phyloP scores from a whole-genome alignment of 2,888 invertebrate genomes.

The Pollenia angustigena region DNA sequence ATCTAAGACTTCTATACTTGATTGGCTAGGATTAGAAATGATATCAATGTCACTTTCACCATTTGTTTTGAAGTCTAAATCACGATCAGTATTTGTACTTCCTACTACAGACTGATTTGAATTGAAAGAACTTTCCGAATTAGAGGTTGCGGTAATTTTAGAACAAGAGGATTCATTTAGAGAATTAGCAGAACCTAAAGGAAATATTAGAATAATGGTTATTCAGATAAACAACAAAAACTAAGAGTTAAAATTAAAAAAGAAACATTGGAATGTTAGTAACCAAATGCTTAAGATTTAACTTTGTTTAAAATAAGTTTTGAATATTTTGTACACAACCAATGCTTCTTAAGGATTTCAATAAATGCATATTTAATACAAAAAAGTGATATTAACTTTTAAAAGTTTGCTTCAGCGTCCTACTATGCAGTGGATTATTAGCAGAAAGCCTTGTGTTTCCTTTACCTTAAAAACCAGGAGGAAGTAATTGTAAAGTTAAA shows the following conservation, averaged over 20 bases:
- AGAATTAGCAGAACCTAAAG: constrained; percentile 84
- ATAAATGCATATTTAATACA: constrained; percentile 42
- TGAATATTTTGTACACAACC: constrained; percentile 55
- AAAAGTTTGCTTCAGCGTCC: constrained; percentile 81
- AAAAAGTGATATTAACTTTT: constrained; percentile 82
- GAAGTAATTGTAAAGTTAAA: constrained; percentile 68
- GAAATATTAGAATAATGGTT: constrained; percentile 21
- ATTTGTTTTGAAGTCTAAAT: constrained; percentile 80
- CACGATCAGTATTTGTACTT: constrained; percentile 82
- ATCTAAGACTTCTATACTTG: constrained; percentile 88
- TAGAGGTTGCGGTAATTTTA: constrained; percentile 79
- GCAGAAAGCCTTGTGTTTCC: constrained; percentile 81
- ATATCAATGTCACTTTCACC: constrained; percentile 89
- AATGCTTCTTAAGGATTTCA: constrained; percentile 67
- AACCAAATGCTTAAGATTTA: constrained; percentile 40
- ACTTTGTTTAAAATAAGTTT: constrained; percentile 2
- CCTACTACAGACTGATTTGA: constrained; percentile 84
- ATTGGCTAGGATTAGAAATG: constrained; percentile 89
- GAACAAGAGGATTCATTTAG: constrained; percentile 84
- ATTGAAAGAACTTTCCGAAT: constrained; percentile 83
- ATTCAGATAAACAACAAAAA: not conserved
- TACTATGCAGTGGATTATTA: constrained; percentile 82
- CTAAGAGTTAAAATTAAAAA: not conserved
- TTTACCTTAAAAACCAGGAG: constrained; percentile 76
- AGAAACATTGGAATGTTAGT: constrained; percentile 72